phyloP scores from a whole-genome alignment of 2,888 invertebrate genomes.

The Drosophila fulvimacula region DNA sequence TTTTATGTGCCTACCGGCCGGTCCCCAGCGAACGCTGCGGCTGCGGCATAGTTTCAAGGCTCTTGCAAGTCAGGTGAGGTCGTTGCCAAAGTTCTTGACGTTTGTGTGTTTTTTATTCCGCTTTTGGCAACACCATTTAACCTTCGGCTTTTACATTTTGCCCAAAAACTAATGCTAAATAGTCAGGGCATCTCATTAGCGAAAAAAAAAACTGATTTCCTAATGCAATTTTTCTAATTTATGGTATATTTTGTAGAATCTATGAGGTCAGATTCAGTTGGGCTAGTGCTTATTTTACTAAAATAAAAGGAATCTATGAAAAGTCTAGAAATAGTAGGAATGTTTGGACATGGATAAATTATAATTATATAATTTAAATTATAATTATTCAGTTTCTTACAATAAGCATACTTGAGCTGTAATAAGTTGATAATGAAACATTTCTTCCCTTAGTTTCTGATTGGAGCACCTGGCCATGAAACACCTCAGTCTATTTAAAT shows the following conservation, averaged over 20 bases:
- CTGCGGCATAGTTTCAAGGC: slow-evolving; percentile 65
- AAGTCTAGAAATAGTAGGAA: neutral
- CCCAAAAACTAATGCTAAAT: slow-evolving; percentile 41
- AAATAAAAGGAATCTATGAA: no score
- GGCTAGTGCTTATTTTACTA: no score
- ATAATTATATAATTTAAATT: no score
- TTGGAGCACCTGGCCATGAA: slow-evolving; percentile 5
- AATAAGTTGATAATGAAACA: neutral
- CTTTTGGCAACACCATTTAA: slow-evolving; percentile 43
- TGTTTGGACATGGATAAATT: neutral
- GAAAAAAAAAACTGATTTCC: slow-evolving; percentile 7
- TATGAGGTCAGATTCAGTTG: neutral
- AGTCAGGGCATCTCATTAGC: slow-evolving; percentile 31
- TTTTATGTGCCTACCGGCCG: slow-evolving; percentile 68
- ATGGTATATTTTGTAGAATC: neutral
- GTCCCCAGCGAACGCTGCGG: slow-evolving; percentile 21
- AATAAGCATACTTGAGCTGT: no score
- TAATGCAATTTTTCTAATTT: slow-evolving; percentile 6
- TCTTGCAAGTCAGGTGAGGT: slow-evolving; percentile 58
- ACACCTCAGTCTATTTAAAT: neutral
- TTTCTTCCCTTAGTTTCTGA: neutral
- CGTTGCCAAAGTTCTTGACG: slow-evolving; percentile 54
- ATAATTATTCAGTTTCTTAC: no score
- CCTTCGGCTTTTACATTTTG: slow-evolving; percentile 54
- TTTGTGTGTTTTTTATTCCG: slow-evolving; percentile 1